Conservation (phyloP, 2,888 invertebrate genomes). For the Hirudinaria manillensis region DNA sequence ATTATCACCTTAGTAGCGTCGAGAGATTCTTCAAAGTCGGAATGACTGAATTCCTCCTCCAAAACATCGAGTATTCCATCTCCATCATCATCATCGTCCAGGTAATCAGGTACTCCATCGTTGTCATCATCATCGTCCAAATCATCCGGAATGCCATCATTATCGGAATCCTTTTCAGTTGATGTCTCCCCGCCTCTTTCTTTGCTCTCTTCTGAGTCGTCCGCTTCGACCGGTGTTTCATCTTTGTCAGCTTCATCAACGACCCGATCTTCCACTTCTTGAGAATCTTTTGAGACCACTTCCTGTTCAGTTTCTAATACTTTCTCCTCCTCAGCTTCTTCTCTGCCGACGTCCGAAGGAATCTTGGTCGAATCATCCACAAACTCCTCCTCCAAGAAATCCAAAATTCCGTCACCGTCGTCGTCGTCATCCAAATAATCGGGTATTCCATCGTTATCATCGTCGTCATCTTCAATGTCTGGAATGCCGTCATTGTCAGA, state of each 20-base stretch:
- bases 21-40: not conserved
- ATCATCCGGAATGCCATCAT: conserved; percentile 44
- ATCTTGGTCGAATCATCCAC: conserved; percentile 34
- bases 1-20: not conserved
- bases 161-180: conserved; percentile 34
- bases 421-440: conserved; percentile 38
- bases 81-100: conserved; percentile 37
- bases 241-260: not conserved
- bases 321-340: conserved; percentile 42
- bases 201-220: conserved; percentile 26
- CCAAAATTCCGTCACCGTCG: conserved; percentile 37
- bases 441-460: conserved; percentile 46
- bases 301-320: conserved; percentile 36
- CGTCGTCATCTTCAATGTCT: conserved; percentile 41
- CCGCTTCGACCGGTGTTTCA: not conserved
- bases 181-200: conserved; percentile 34
- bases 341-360: conserved; percentile 26
- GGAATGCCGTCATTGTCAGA: conserved; percentile 43
- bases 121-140: conserved; percentile 40
- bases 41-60: conserved; percentile 20
- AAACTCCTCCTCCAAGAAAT: conserved; percentile 31
- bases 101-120: conserved; percentile 45
- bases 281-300: not conserved
- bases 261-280: not conserved
- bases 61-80: conserved; percentile 32